Evolutionary conservation across 1,140 invertebrate genomes (phyloP).

Genomic region (Ctenoplectra terminalis): DNA sequence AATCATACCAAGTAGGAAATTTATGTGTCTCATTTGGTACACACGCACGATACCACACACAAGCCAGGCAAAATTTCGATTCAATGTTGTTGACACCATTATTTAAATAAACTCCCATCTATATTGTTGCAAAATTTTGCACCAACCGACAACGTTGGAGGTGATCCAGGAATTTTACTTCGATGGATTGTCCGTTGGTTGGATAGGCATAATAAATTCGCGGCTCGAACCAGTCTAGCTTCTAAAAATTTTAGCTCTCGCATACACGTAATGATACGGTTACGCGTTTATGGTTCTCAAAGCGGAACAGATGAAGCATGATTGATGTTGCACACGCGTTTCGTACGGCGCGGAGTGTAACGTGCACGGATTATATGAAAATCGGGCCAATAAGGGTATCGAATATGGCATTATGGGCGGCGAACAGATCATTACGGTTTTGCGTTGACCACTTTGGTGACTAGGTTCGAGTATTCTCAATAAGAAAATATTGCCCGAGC

Average conservation of each 20-base stretch:
- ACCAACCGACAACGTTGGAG: neutral
- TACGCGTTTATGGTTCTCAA: conserved; percentile 11
- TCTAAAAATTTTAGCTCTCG: neutral
- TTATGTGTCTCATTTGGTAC: neutral
- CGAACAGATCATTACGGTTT: conserved; percentile 51
- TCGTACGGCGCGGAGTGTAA: neutral
- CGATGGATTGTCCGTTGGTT: neutral
- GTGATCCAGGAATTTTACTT: conserved; percentile 9
- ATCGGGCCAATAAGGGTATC: conserved; percentile 30
- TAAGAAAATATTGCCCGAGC: conserved; percentile 44
- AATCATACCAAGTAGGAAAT: neutral
- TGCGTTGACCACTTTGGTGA: conserved; percentile 41
- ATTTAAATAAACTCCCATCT: conserved; percentile 24
- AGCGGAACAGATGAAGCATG: conserved; percentile 44
- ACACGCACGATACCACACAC: neutral
- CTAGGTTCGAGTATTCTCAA: conserved; percentile 48
- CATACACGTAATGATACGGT: neutral
- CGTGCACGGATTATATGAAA: conserved; percentile 30
- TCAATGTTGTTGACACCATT: conserved; percentile 21
- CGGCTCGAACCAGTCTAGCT: neutral
- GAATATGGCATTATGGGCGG: conserved; percentile 48
- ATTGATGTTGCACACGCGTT: conserved; percentile 21
- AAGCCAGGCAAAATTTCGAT: neutral
- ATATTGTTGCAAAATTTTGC: conserved; percentile 11
- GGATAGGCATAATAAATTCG: neutral